A percentile compares a stretch with the other conserved stretches of the same genome.
phyloP scores from a whole-genome alignment of 2,113 vertebrate species.

The Nerophis lumbriciformis region DNA sequence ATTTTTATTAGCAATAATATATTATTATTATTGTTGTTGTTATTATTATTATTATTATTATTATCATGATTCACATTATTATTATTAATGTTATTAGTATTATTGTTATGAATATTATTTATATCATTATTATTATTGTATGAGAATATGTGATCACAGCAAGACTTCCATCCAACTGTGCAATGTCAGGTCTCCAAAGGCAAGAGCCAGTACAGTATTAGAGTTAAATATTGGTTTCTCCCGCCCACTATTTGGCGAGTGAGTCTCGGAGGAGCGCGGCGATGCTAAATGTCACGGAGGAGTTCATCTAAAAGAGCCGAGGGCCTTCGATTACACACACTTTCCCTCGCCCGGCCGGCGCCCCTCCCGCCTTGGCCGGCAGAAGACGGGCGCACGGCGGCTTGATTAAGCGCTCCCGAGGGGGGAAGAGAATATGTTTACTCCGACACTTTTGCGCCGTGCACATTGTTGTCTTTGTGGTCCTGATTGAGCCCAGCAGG shows the following conservation, averaged over 20 bases:
- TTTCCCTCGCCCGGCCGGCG: conserved; percentile 23
- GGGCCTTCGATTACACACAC: conserved; percentile 10
- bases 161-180: too few relatives aligned
- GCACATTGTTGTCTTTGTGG: conserved; percentile 75
- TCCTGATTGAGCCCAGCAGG: conserved; percentile 88
- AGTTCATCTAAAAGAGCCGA: conserved; percentile 27
- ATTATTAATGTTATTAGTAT: too few relatives aligned
- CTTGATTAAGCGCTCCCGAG: conserved; percentile 76
- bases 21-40: too few relatives aligned
- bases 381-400: conserved; percentile 55
- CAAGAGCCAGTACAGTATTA: too few relatives aligned
- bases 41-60: too few relatives aligned
- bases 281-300: conserved; percentile 26
- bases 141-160: too few relatives aligned
- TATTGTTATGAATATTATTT: too few relatives aligned
- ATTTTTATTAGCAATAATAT: too few relatives aligned
- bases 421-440: conserved; percentile 80
- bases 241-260: background rate
- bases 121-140: too few relatives aligned
- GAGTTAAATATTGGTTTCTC: too few relatives aligned
- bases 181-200: too few relatives aligned
- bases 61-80: too few relatives aligned
- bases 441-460: conserved; percentile 77
- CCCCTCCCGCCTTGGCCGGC: conserved; percentile 11
- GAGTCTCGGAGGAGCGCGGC: conserved; percentile 3